phyloP scores from a whole-genome alignment of 2,113 vertebrate genomes.

The Myanophis thanlyinensis region DNA sequence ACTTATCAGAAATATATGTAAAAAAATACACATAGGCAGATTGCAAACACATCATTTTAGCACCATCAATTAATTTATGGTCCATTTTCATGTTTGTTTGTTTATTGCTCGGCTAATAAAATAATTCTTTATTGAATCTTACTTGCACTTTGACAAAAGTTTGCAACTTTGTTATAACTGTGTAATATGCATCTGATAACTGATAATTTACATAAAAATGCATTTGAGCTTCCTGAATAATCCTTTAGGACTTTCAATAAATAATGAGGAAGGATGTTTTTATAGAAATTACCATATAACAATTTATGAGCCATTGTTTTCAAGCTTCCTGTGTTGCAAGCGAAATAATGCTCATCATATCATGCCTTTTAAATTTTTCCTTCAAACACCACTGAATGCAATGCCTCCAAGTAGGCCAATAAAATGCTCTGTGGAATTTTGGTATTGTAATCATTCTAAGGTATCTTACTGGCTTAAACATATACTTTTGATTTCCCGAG shows the following conservation, averaged over 20 bases:
- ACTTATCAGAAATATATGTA: background rate
- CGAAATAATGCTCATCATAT: background rate
- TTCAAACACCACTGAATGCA: background rate
- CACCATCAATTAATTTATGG: background rate
- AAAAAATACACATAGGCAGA: background rate
- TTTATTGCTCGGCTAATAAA: background rate
- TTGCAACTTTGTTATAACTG: background rate
- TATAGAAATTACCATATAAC: background rate
- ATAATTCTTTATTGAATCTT: background rate
- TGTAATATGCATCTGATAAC: background rate
- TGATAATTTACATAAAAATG: background rate
- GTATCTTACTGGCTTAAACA: background rate
- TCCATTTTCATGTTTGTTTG: background rate
- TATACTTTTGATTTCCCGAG: background rate
- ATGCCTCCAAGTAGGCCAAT: background rate
- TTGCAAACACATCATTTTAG: background rate
- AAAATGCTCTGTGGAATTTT: background rate
- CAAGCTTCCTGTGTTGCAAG: background rate
- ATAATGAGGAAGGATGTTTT: background rate
- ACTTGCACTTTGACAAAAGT: background rate
- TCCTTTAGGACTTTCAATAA: background rate
- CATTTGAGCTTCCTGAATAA: background rate
- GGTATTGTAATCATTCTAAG: background rate
- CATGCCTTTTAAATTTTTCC: background rate
- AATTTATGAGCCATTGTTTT: background rate